Base-by-base conservation (phyloP, 2,113 vertebrate genomes). In the Pollachius pollachius region DNA sequence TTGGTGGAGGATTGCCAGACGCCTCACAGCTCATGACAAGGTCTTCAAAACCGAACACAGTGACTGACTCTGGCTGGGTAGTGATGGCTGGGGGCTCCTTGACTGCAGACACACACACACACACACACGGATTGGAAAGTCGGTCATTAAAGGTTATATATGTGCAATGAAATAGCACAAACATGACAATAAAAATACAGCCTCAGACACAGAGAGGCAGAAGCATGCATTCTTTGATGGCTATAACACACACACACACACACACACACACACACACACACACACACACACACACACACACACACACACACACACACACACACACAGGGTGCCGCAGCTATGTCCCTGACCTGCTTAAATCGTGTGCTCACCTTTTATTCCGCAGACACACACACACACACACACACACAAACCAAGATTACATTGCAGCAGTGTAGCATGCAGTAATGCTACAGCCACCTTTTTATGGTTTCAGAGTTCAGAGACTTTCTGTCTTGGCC, bases 21-120 rank as follows among this genome's bases (percentile, higher is more conserved):
- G 88, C 89, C 75, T 88, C 85, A 25, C 89, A 91, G 69, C 25
- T 87, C 85, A 91, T 83, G 70, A 78, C 80, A 4, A 91, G 48
- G 75, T 91, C 89, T 61, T 91, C 89, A 13, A 79, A 60, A n/a
- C 80, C 82, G 1, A 89, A 89, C 60, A 87, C 76, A 0, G 85
- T 91, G 80, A 89, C 82, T 16, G 89, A 88, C 70, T 76, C 86
- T 1, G 89, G 89, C 63, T 89, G 86, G 25, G 56, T 86, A 71
- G 70, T 82, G 78, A 91, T 91, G 68, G 76, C 48, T 4, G 89
- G 89, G 71, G 89, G 88, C 71, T 64, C 79, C 69, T 84, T 89
- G 4, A 89, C 89, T 91, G 85, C 59, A 75, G 27, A 21, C 41
- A 74, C 8, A 69, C 65, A 62, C 66, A 61, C 30, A 16, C 27